These are phyloP conservation scores for Anneissia japonica DNA, from an alignment of 35 echinoderm and acorn worm species.

Conservation along the genomic window DNA sequence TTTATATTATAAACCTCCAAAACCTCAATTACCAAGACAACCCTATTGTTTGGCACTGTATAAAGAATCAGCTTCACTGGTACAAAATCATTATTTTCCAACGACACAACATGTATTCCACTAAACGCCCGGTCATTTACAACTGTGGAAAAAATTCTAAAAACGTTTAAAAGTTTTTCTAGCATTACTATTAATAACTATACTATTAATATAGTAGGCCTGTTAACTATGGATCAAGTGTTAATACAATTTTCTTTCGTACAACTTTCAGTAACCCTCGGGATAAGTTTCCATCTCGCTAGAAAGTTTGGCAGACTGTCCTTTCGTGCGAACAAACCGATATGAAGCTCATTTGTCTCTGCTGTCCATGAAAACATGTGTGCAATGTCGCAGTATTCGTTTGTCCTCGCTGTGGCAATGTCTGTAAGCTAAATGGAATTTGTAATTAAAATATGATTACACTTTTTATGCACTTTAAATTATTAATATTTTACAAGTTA, in stretches of 20 bases:
- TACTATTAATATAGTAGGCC: too few species aligned
- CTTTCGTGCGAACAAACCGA: background rate
- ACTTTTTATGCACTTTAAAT: too few species aligned
- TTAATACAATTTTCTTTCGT: too few species aligned
- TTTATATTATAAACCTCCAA: background rate
- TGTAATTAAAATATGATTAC: too few species aligned
- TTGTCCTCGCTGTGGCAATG: background rate
- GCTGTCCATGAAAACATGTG: background rate
- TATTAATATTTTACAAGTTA: too few species aligned
- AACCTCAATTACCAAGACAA: background rate
- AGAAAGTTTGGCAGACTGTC: background rate
- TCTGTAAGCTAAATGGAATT: background rate
- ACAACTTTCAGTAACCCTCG: background rate
- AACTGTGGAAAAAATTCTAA: background rate
- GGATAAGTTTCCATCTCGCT: background rate
- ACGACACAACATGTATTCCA: background rate
- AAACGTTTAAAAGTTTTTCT: too few species aligned
- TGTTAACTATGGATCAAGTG: too few species aligned
- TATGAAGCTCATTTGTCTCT: background rate
- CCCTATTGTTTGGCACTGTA: background rate
- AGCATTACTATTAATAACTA: too few species aligned
- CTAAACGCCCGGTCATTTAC: background rate
- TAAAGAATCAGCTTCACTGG: background rate
- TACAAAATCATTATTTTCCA: background rate
- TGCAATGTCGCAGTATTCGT: background rate